Evolutionary conservation across 2,888 invertebrate genomes (phyloP).

Genomic region (Andrena hattorfiana): DNA sequence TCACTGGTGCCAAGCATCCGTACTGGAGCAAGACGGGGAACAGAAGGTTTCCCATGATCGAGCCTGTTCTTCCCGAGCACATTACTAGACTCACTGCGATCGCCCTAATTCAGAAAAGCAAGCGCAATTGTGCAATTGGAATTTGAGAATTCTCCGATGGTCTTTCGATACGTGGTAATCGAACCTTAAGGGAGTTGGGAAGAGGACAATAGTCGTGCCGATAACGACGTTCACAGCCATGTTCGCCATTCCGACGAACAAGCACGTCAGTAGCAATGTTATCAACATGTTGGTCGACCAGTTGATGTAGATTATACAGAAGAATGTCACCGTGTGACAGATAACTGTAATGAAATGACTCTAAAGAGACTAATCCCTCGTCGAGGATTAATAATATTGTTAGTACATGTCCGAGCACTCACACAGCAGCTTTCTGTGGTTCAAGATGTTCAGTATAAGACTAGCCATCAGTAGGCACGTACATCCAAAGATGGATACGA

Average conservation of each 20-base stretch:
- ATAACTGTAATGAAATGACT: slow-evolving; percentile 51
- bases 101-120: slow-evolving; percentile 72
- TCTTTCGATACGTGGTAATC: background rate
- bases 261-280: slow-evolving; percentile 72
- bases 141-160: background rate
- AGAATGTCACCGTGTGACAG: slow-evolving; percentile 63
- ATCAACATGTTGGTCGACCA: slow-evolving; percentile 73
- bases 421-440: slow-evolving; percentile 73
- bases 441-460: slow-evolving; percentile 62
- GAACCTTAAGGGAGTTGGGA: slow-evolving; percentile 89
- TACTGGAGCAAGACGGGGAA: slow-evolving; percentile 81
- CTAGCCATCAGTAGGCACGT: slow-evolving; percentile 65
- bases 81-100: slow-evolving; percentile 83
- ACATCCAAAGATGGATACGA: slow-evolving; percentile 61
- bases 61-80: slow-evolving; percentile 82
- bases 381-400: background rate
- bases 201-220: slow-evolving; percentile 88
- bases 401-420: slow-evolving; percentile 44
- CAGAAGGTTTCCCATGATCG: slow-evolving; percentile 81
- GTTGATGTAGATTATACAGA: slow-evolving; percentile 71
- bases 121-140: background rate
- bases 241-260: slow-evolving; percentile 72
- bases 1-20: slow-evolving; percentile 77
- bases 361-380: background rate
- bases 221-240: slow-evolving; percentile 85